phyloP scores from a whole-genome alignment of 37 sponge, comb jelly and placozoan genomes.

The Beroe forskalii region DNA sequence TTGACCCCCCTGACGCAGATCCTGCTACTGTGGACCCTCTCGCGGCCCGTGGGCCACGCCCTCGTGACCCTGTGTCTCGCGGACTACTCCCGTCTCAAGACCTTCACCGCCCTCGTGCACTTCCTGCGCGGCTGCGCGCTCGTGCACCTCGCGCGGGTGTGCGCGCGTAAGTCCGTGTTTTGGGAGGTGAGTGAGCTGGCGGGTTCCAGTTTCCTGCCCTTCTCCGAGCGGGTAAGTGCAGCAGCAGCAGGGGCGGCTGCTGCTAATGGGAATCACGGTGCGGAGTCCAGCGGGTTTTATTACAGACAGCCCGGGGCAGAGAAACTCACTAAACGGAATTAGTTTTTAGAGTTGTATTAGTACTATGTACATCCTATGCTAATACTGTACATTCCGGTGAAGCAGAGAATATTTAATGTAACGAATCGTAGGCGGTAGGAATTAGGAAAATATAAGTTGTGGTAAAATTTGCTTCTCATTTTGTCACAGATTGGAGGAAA shows the following conservation, averaged over 20 bases:
- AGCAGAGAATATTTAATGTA: too few species aligned
- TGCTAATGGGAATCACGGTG: too few species aligned
- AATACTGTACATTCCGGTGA: too few species aligned
- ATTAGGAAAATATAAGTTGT: too few species aligned
- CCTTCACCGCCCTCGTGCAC: background rate
- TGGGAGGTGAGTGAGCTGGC: constrained; percentile 84
- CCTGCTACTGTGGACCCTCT: background rate
- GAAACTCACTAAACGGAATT: constrained; percentile 20
- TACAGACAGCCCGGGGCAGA: too few species aligned
- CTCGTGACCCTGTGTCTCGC: constrained; percentile 10
- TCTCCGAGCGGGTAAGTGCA: constrained; percentile 64
- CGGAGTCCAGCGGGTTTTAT: too few species aligned
- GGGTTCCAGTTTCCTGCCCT: constrained; percentile 74
- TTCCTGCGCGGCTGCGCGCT: constrained; percentile 50
- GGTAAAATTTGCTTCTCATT: too few species aligned
- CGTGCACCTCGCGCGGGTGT: constrained; percentile 61
- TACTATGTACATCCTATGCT: too few species aligned
- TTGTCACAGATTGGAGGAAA: too few species aligned
- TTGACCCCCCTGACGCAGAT: background rate
- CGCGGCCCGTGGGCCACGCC: background rate
- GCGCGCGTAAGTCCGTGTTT: constrained; percentile 76
- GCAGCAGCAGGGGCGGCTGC: background rate
- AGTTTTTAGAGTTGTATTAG: too few species aligned
- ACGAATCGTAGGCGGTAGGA: too few species aligned
- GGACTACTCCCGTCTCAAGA: constrained; percentile 28